Evolutionary conservation across 2,797 vertebrate species (phyloP), one percentile per base, ranked within the genome.

Genomic region (Smutsia gigantea): DNA sequence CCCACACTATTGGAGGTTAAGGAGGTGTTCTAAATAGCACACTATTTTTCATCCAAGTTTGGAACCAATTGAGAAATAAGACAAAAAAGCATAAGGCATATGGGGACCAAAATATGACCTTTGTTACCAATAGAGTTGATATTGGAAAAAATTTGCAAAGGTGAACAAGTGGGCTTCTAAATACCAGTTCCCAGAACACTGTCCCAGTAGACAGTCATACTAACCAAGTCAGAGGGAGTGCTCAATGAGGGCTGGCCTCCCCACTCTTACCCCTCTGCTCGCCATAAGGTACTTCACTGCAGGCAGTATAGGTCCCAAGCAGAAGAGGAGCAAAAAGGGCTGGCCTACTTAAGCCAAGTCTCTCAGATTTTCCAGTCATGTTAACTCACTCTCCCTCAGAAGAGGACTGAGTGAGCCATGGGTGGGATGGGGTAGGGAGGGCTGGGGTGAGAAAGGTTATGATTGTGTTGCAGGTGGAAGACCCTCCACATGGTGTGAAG

Each of bases 311-410:
- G 15, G 4, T 84, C 21, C 31, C 68, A 74, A n/a, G 31, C 14
- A 69, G n/a, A 96, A 82, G 14, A n/a, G 4, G 6, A 55, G 10
- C 87, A 53, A 55, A 71, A 53, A 13, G 13, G 19, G 13, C 17
- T 68, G 25, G n/a, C 8, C 29, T 79, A 10, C 27, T 51, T 87
- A 61, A 14, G 51, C 31, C 27, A 46, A 90, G 39, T 68, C 4
- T 57, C 23, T 94, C 81, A 93, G 49, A 64, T 66, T 64, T 95
- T 95, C n/a, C 27, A 83, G 21, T 64, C 37, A 11, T 66, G 42
- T 84, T 79, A 88, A 92, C 17, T 90, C 72, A 84, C 3, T 66
- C 34, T 92, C 84, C n/a, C 46, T 90, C 5, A 61, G 23, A 93
- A 7, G 17, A 90, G 27, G 12, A 87, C 25, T 59, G 71, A 90